Evolutionary conservation across 2,797 vertebrate genomes (phyloP), one percentile per base, ranked within the genome.

Genomic region (Tragopan temminckii): DNA sequence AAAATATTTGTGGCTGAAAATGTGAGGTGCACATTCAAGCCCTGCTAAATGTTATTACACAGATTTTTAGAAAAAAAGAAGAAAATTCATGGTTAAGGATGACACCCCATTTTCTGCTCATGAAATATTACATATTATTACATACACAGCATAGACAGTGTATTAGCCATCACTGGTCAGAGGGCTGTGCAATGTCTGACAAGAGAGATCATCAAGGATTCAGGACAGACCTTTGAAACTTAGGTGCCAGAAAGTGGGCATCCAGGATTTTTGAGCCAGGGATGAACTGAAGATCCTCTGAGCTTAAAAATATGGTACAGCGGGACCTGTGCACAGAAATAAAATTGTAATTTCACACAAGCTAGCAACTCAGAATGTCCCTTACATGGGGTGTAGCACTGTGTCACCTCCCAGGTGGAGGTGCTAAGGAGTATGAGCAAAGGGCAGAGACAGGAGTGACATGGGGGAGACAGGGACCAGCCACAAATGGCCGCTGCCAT

Each of bases 1-100:
- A 77, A 95, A 92, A 64, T 27, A 55, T 66, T 83, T 77, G 38
- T 48, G 36, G 19, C 42, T 35, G 52, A 80, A 85, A 93, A 70
- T 59, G 42, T 52, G 68, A 64, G 57, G 52, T 19, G 57, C 0
- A 0, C 21, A 21, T 90, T 90, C 94, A 81, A 71, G 16, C 29
- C 25, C 3, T 77, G 20, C 31, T 88, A 82, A 84, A 70, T 82
- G 21, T 53, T 61, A 43, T 61, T 58, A 62, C 5, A 8, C 3
- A 40, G 59, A 43, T 42, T 80, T 86, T 77, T 88, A 70, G 58
- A 92, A 66, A 58, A 93, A 59, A 19, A 76, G 52, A 36, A 46
- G 52, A 55, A 80, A 85, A 76, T 33, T 59, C 2, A 5, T 53
- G 45, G 21, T 50, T 74, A 74, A 70, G 45, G 33, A 9, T 85